A percentile compares a stretch with the other conserved stretches of the same genome.
phyloP scores from a whole-genome alignment of 2,797 vertebrate species.

The Enteromius unitaeniatus region DNA sequence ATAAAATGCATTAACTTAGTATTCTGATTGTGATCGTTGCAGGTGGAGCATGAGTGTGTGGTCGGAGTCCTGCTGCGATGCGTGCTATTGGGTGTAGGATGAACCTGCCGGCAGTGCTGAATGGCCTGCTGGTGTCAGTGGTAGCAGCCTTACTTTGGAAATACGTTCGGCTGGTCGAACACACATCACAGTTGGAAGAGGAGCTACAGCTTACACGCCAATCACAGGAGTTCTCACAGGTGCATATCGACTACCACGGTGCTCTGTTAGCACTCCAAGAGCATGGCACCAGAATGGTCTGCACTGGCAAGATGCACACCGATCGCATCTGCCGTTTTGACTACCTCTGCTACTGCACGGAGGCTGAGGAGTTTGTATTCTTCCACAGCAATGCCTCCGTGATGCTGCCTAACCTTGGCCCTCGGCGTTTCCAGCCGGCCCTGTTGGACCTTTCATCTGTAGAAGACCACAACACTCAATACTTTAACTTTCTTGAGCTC shows the following conservation, averaged over 20 bases:
- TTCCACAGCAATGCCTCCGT: constrained; percentile 93
- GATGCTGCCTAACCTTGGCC: constrained; percentile 95
- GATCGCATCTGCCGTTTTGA: constrained; percentile 96
- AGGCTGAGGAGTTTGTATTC: constrained; percentile 96
- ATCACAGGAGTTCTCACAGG: constrained; percentile 84
- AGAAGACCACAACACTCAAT: constrained; percentile 97
- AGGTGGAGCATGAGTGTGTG: constrained; percentile 69
- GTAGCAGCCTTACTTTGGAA: constrained; percentile 96
- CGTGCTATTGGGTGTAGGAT: constrained; percentile 85
- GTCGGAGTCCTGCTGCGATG: constrained; percentile 69
- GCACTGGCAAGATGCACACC: constrained; percentile 95
- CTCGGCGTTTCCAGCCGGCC: constrained; percentile 94
- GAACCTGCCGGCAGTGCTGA: constrained; percentile 90
- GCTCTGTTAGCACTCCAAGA: constrained; percentile 89
- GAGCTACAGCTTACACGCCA: constrained; percentile 85
- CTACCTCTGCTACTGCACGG: constrained; percentile 93
- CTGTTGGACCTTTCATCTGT: constrained; percentile 95
- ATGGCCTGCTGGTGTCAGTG: constrained; percentile 91
- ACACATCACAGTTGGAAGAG: constrained; percentile 85
- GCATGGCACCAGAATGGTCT: constrained; percentile 95
- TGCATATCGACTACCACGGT: constrained; percentile 87
- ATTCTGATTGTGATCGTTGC: constrained; percentile 56
- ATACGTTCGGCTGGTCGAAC: constrained; percentile 87
- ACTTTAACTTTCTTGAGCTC: constrained; percentile 97
- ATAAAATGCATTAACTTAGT: not conserved